Percentiles rank a stretch among this genome's conserved stretches.
Conservation (phyloP, 2,113 vertebrate genomes). For the Ammodytes dubius region DNA sequence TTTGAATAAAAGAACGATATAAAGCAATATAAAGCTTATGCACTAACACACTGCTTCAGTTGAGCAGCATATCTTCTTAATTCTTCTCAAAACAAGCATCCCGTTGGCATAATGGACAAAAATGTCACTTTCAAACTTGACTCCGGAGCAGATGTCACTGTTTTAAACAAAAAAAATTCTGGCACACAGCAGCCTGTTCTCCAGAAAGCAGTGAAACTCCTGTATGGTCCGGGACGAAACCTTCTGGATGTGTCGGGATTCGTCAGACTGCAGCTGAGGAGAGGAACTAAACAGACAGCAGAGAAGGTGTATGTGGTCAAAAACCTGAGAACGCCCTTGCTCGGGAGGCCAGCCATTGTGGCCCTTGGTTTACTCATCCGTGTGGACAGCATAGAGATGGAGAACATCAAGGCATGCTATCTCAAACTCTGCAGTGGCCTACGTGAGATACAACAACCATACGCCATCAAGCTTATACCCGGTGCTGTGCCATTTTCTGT, state of each 20-base stretch:
- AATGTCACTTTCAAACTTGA: background rate
- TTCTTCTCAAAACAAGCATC: no score
- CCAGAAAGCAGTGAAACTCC: slow-evolving; percentile 18
- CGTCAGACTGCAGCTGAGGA: background rate
- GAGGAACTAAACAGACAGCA: background rate
- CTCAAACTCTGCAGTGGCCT: background rate
- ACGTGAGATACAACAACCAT: background rate
- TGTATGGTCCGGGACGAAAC: background rate
- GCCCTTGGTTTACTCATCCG: slow-evolving; percentile 3
- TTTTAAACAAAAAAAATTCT: background rate
- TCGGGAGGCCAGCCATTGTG: slow-evolving; percentile 15
- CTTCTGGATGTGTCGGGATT: background rate
- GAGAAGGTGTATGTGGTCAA: slow-evolving; percentile 28
- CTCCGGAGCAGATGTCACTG: background rate
- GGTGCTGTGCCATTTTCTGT: background rate
- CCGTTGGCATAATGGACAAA: background rate
- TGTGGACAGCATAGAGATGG: background rate
- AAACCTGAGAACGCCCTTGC: background rate
- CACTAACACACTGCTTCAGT: background rate
- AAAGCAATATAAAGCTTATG: background rate
- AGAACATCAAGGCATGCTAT: background rate
- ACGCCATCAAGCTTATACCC: background rate
- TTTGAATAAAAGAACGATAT: background rate
- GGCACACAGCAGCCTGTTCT: background rate
- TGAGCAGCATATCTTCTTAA: no score